These are phyloP conservation scores for Helostoma temminkii DNA, from an alignment of 2,797 vertebrate genomes.

Conservation along the genomic window DNA sequence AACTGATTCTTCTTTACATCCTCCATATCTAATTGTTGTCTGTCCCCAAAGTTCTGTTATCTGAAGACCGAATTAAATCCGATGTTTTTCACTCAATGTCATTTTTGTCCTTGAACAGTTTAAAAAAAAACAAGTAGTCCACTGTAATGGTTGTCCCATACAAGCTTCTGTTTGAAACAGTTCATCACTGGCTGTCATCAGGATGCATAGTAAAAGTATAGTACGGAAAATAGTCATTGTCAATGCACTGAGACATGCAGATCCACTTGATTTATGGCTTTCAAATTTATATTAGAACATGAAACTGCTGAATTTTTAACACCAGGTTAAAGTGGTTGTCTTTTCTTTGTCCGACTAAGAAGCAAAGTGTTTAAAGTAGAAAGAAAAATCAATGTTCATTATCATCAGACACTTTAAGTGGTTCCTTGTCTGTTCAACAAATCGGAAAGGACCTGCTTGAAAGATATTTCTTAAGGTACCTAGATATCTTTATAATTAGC, in stretches of 20 bases:
- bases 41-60: too few species aligned
- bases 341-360: constrained; percentile 30
- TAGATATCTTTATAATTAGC: constrained; percentile 56
- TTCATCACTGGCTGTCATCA: not conserved
- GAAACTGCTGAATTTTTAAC: constrained; percentile 26
- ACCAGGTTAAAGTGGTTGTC: constrained; percentile 8
- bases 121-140: too few species aligned
- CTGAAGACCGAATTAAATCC: too few species aligned
- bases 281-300: constrained; percentile 6
- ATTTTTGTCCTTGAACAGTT: constrained; percentile 15
- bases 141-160: not conserved
- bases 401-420: constrained; percentile 40
- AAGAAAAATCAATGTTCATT: constrained; percentile 60
- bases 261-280: not conserved
- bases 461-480: constrained; percentile 41
- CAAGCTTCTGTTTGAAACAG: not conserved
- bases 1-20: too few species aligned
- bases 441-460: constrained; percentile 24
- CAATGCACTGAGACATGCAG: not conserved
- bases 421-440: constrained; percentile 41
- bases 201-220: not conserved
- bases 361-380: constrained; percentile 46
- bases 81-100: too few species aligned
- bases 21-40: too few species aligned
- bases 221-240: not conserved